Evolutionary conservation across 2,113 vertebrate genomes (phyloP).

Genomic region (Cercopithecus mona): DNA sequence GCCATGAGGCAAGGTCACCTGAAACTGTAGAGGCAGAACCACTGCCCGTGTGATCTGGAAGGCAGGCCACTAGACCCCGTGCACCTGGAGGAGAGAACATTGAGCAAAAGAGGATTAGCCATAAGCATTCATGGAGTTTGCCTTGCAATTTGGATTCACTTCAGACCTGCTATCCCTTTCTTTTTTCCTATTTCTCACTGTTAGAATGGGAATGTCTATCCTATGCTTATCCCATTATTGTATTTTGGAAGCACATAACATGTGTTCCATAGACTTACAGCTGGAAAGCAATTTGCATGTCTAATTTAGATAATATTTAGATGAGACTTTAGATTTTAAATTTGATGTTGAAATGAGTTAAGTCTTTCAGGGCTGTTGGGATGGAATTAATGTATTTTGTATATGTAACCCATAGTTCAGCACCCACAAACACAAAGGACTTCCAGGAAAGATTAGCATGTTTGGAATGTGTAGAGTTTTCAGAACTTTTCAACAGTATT

Average conservation of each 20-base stretch:
- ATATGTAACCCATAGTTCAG: background rate
- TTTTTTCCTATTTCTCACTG: background rate
- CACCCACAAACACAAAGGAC: background rate
- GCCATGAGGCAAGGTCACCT: background rate
- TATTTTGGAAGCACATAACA: background rate
- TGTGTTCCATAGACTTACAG: background rate
- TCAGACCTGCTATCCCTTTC: background rate
- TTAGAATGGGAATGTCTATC: background rate
- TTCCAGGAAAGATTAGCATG: background rate
- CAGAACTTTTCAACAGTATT: background rate
- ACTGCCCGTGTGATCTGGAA: background rate
- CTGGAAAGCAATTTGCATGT: background rate
- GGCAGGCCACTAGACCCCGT: background rate
- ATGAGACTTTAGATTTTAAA: background rate
- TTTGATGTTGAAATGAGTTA: background rate
- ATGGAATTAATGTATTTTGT: background rate
- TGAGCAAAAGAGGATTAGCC: background rate
- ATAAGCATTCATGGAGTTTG: background rate
- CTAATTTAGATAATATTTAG: background rate
- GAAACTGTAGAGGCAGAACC: background rate
- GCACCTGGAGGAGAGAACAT: background rate
- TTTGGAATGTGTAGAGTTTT: background rate
- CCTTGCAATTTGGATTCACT: background rate
- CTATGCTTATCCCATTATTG: background rate
- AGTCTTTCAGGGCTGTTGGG: background rate